Evolutionary conservation across 2,797 vertebrate genomes (phyloP), one percentile per base, ranked within the genome.

Genomic region (Catharus ustulatus): DNA sequence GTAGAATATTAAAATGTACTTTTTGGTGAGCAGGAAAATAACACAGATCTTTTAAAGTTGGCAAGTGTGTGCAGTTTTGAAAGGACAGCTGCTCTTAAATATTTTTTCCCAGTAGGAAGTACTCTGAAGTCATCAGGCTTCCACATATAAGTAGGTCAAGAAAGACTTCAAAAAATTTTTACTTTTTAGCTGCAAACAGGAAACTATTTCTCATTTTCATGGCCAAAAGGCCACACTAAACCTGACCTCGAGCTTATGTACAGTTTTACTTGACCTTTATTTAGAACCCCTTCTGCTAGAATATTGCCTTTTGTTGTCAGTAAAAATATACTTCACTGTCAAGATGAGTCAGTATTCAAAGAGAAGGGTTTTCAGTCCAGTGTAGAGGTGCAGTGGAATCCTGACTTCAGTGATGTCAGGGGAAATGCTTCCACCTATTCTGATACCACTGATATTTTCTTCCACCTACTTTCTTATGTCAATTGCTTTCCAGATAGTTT

Each of bases 251-350:
- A 95, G 66, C 75, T 92, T 77, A 78, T 75, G 81, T 85, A 63
- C 20, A 34, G 49, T 75, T 92, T 87, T 87, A 48, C 55, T 80
- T 87, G 89, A 87, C 79, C 72, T 95, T 94, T 93, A 75, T 72
- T 92, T 95, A 85, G 75, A 92, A 74, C 51, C 6, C 3, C 6
- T 80, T 84, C 66, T 87, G 46, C 82, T 68, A 83, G 46, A 63
- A 83, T 85, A 77, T 48, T 90, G 74, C 54, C 51, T 95, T 89
- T 94, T 95, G 30, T 86, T 93, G 87, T 91, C 66, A 87, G 40
- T 91, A 81, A 75, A 75, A 89, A 92, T 95, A 58, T 12, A 69
- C 43, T 68, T 89, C 48, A 45, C 68, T 95, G 90, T 92, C 82
- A 87, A 9, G 1, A 9, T 68, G 59, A 82, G 73, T 90, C 76